Evolutionary conservation across 1,140 invertebrate genomes (phyloP).

Genomic region (Temnothorax longispinosus): DNA sequence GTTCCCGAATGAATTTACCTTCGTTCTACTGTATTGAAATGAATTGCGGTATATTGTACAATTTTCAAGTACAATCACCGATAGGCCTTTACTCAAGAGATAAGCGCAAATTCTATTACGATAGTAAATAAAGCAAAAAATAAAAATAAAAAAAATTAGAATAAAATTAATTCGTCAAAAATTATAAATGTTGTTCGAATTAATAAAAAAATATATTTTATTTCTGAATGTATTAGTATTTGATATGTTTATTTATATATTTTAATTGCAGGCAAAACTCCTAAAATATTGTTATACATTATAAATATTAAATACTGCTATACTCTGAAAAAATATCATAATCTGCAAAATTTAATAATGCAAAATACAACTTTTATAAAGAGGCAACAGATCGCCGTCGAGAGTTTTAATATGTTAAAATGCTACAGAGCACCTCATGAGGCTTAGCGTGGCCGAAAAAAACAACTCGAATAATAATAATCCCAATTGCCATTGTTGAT

Average conservation of each 20-base stretch:
- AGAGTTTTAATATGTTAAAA: constrained; percentile 8
- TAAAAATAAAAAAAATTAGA: neutral
- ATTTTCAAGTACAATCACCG: neutral
- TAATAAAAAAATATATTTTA: neutral
- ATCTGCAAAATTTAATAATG: neutral
- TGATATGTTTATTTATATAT: neutral
- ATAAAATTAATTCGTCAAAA: neutral
- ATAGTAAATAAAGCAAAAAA: neutral
- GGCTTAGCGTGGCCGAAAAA: neutral
- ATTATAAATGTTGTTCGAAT: neutral
- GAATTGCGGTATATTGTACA: neutral
- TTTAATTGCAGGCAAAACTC: neutral
- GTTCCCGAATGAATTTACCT: neutral
- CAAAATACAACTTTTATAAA: neutral
- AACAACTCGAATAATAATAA: constrained; percentile 46
- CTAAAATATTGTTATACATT: neutral
- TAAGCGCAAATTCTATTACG: neutral
- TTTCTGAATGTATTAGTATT: neutral
- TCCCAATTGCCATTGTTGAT: constrained; percentile 17
- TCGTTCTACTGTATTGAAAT: neutral
- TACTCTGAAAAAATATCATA: neutral
- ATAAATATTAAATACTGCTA: neutral
- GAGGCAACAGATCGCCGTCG: neutral
- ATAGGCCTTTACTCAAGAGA: neutral
- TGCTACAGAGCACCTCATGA: neutral